Conservation (phyloP, 1,140 invertebrate species). For the Cotesia vestalis region DNA sequence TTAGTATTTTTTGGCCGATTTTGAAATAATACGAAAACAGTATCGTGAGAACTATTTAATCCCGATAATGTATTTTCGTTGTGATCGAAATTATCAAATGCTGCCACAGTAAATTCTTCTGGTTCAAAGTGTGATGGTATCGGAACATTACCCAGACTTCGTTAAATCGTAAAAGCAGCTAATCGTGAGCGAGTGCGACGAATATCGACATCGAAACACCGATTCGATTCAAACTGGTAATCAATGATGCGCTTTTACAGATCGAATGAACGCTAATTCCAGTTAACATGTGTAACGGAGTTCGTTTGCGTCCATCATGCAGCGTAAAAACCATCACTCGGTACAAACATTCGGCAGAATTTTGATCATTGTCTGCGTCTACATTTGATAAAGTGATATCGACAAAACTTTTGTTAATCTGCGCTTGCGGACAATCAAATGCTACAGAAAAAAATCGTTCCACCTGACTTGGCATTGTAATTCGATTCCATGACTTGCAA, state of each 20-base stretch:
- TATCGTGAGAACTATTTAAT: constrained; percentile 18
- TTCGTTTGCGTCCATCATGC: neutral
- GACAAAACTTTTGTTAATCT: too few relatives aligned
- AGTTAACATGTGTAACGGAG: neutral
- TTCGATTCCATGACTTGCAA: constrained; percentile 22
- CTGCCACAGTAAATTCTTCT: constrained; percentile 20
- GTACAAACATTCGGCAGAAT: neutral
- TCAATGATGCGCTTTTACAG: constrained; percentile 15
- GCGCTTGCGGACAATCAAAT: too few relatives aligned
- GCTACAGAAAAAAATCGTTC: neutral
- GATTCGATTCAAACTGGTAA: constrained; percentile 15
- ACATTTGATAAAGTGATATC: too few relatives aligned
- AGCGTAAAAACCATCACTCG: neutral
- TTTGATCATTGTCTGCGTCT: too few relatives aligned
- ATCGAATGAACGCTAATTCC: constrained; percentile 5
- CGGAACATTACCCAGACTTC: constrained; percentile 17
- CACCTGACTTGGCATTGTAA: constrained; percentile 12
- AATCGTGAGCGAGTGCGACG: neutral
- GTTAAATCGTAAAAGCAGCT: constrained; percentile 13
- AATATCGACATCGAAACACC: constrained; percentile 10
- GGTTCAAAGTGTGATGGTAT: constrained; percentile 31
- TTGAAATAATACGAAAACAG: constrained; percentile 1
- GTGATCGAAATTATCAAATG: constrained; percentile 21
- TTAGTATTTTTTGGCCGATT: neutral
- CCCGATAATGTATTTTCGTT: constrained; percentile 2